These are phyloP conservation scores for Sylvilagus bachmani DNA, from an alignment of 2,113 vertebrate genomes.

Conservation along the genomic window DNA sequence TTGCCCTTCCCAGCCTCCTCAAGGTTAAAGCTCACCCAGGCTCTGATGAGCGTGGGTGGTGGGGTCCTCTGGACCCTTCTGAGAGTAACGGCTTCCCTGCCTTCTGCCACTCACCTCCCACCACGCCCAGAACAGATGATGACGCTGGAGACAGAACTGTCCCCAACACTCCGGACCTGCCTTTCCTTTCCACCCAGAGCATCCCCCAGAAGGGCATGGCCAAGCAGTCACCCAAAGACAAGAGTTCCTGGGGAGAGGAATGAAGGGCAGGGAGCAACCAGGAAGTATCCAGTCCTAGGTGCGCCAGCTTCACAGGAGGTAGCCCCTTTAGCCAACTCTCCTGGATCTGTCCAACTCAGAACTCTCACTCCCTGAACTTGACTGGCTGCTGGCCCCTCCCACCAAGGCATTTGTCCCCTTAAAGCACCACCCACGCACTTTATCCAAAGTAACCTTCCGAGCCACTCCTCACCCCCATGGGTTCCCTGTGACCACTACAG, in stretches of 20 bases:
- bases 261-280: background rate
- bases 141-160: background rate
- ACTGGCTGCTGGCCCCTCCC: background rate
- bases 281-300: background rate
- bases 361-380: background rate
- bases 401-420: background rate
- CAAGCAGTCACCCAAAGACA: background rate
- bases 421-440: background rate
- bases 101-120: background rate
- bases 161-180: background rate
- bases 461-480: background rate
- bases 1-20: background rate
- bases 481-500: background rate
- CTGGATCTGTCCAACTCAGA: background rate
- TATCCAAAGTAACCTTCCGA: background rate
- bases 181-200: background rate
- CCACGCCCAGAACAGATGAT: background rate
- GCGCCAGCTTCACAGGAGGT: background rate
- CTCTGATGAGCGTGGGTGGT: background rate
- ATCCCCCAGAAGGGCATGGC: background rate
- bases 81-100: background rate
- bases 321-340: background rate
- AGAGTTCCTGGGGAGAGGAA: background rate
- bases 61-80: background rate
- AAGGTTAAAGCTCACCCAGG: background rate